Evolutionary conservation across 2,113 vertebrate genomes (phyloP).

Genomic region (Silurus glanis): DNA sequence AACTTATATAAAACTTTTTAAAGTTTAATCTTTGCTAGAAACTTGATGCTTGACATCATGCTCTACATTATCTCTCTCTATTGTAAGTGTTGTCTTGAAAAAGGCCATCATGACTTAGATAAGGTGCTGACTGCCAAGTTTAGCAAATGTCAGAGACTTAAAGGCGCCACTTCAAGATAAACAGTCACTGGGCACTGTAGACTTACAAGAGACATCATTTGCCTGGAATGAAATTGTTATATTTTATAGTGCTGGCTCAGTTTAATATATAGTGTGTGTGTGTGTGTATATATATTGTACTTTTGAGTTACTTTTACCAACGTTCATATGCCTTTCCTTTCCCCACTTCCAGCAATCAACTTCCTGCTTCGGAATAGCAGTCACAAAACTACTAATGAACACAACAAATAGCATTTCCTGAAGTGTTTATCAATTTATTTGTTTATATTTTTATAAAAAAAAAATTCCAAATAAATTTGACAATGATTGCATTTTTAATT

Average conservation of each 20-base stretch:
- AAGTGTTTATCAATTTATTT: no score
- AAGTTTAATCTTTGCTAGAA: neutral
- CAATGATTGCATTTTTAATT: neutral
- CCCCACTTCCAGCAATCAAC: no score
- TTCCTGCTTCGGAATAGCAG: no score
- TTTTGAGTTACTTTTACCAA: no score
- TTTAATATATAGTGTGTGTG: no score
- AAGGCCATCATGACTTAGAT: neutral
- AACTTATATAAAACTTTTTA: no score
- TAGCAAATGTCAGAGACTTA: constrained; percentile 11
- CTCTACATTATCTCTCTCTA: neutral
- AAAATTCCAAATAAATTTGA: neutral
- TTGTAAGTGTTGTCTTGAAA: neutral
- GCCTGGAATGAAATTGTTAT: neutral
- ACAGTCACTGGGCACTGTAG: neutral
- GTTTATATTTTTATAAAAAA: no score
- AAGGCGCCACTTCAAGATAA: neutral
- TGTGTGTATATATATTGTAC: no score
- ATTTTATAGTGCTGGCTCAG: neutral
- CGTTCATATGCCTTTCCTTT: no score
- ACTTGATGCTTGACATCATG: neutral
- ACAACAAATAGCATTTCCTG: no score
- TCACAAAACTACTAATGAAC: no score
- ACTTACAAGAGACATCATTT: neutral
- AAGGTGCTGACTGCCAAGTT: neutral